These are phyloP conservation scores for Poecilia picta DNA, from an alignment of 2,797 vertebrate species.

Conservation along the genomic window DNA sequence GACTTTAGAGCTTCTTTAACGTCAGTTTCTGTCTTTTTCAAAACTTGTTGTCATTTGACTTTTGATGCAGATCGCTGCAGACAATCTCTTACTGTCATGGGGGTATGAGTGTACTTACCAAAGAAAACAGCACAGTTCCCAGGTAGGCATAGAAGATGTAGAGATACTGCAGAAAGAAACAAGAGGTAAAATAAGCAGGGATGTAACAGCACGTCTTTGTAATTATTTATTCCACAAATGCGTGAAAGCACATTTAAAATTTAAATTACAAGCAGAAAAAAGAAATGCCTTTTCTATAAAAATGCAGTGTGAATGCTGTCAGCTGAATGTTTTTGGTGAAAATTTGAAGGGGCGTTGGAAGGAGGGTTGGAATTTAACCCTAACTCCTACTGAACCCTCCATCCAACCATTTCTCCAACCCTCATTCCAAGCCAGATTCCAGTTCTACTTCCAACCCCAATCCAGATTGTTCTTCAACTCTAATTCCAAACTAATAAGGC, in stretches of 20 bases:
- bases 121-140: slow-evolving; percentile 83
- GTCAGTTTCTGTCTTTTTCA: slow-evolving; percentile 32
- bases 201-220: background rate
- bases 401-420: too few species aligned
- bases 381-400: too few species aligned
- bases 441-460: too few species aligned
- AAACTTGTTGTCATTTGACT: slow-evolving; percentile 45
- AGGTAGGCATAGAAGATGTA: slow-evolving; percentile 81
- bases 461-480: too few species aligned
- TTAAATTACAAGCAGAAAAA: background rate
- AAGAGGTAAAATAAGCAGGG: slow-evolving; percentile 38
- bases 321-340: too few species aligned
- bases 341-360: too few species aligned
- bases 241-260: background rate
- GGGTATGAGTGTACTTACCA: slow-evolving; percentile 76
- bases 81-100: slow-evolving; percentile 8
- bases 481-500: too few species aligned
- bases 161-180: slow-evolving; percentile 74
- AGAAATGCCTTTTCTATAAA: too few species aligned
- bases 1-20: slow-evolving; percentile 52
- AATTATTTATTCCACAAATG: slow-evolving; percentile 6
- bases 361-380: too few species aligned
- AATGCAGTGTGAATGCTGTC: too few species aligned
- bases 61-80: background rate
- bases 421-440: too few species aligned